Base-by-base conservation (phyloP, 2,888 invertebrate genomes). In the Sycophila texana region DNA sequence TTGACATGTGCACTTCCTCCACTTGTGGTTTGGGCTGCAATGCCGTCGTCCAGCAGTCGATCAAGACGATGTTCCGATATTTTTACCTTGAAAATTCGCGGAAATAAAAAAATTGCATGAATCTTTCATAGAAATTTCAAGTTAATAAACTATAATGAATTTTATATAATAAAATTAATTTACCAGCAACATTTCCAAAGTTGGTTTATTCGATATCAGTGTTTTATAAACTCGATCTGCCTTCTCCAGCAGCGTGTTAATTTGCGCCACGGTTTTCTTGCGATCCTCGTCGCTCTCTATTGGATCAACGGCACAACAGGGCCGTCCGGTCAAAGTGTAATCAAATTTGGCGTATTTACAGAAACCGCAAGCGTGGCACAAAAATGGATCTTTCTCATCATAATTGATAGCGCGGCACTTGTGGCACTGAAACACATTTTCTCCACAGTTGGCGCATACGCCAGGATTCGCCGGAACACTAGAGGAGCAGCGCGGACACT, bases 331-430 rank as follows among this genome's bases (percentile, higher is more conserved):
- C 78, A 99, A 92, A 13, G 96, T 97, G 91, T 98, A 97, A 91
- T 99, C 99, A 90, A 99, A 99, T 91, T 99, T 98, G 53, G 99
- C 99, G 91, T 99, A 99, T 91, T 99, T 99, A 92, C 99, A 99
- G 92, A 98, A 99, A 0, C 99, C 99, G 91, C 99, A 99, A 4
- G 98, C 96, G 91, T 99, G 99, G 89, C 99, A 99, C 30, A 99
- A 92, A 93, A 99, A 99, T 0, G 99, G 99, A 91, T 99, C 99
- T 90, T 98, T 98, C 90, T 99, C 99, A 90, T 99, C 99, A 91
- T 99, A 99, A 91, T 99, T 99, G 85, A 99, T 99, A 0, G 99
- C 98, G 30, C 98, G 94, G 91, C 99, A 99, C 91, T 99, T 99
- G 92, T 99, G 98, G 87, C 99, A 99, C 88, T 99, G 99, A 92